phyloP scores from a whole-genome alignment of 2,888 invertebrate species.

The Parnassius apollo region DNA sequence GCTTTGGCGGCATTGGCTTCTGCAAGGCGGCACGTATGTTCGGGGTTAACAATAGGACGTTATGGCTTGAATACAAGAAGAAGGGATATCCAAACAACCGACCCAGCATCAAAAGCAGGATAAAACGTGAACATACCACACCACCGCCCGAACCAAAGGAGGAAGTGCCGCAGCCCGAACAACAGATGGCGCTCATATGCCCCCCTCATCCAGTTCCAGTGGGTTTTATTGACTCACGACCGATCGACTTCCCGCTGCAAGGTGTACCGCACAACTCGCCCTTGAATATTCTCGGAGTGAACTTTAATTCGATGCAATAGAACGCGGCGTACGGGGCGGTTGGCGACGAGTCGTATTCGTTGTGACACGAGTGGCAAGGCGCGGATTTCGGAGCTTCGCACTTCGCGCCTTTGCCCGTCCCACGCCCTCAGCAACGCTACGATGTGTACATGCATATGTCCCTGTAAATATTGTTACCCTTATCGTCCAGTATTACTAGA shows the following conservation, averaged over 20 bases:
- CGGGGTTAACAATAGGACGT: conserved; percentile 91
- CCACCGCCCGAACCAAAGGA: conserved; percentile 82
- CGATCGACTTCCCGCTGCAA: conserved; percentile 85
- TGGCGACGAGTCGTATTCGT: conserved; percentile 52
- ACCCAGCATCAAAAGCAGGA: conserved; percentile 88
- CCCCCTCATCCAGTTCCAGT: conserved; percentile 85
- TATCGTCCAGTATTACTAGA: conserved; percentile 39
- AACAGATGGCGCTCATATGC: conserved; percentile 81
- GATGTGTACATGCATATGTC: conserved; percentile 52
- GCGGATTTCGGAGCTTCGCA: conserved; percentile 35
- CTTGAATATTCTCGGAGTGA: conserved; percentile 87
- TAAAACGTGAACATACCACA: conserved; percentile 85
- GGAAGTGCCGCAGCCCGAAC: conserved; percentile 51
- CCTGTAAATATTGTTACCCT: conserved; percentile 48
- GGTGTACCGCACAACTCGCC: conserved; percentile 82
- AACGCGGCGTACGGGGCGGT: conserved; percentile 67
- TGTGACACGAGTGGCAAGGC: conserved; percentile 69
- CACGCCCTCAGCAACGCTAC: conserved; percentile 37
- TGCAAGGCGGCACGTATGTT: conserved; percentile 92
- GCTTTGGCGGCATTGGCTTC: conserved; percentile 91
- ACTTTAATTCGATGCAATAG: conserved; percentile 89
- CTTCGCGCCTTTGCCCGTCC: conserved; percentile 34
- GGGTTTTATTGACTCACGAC: conserved; percentile 86
- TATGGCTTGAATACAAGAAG: conserved; percentile 93
- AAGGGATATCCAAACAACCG: conserved; percentile 91